These are phyloP conservation scores for Pantherophis guttatus DNA, from an alignment of 2,113 vertebrate genomes.

Conservation along the genomic window DNA sequence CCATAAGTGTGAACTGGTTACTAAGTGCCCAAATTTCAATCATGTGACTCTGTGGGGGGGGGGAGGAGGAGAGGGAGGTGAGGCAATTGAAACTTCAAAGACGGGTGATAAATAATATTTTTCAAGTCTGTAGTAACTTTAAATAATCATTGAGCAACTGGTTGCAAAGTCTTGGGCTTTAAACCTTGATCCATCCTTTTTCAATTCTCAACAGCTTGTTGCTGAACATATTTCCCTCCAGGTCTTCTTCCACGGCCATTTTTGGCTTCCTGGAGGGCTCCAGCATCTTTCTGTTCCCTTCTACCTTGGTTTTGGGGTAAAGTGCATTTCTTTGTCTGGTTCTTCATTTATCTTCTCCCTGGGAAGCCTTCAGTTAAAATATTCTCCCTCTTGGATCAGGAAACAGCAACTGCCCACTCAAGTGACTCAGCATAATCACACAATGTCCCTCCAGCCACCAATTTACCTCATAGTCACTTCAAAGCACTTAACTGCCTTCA, in stretches of 20 bases:
- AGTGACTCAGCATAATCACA: not conserved
- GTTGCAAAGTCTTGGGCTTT: too few species aligned
- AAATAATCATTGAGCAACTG: too few species aligned
- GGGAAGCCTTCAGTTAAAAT: not conserved
- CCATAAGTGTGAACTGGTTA: too few species aligned
- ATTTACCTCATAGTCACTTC: not conserved
- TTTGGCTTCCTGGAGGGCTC: not conserved
- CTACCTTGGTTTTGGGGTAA: not conserved
- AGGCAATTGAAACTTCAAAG: too few species aligned
- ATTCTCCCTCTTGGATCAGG: not conserved
- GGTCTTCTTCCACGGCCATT: not conserved
- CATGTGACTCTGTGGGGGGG: too few species aligned
- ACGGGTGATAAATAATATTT: too few species aligned
- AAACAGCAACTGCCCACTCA: not conserved
- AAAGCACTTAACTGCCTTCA: not conserved
- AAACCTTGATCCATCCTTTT: too few species aligned
- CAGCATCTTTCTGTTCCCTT: not conserved
- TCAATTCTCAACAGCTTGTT: too few species aligned
- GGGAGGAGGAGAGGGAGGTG: too few species aligned
- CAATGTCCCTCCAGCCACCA: not conserved
- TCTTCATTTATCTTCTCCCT: not conserved
- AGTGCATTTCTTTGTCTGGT: not conserved
- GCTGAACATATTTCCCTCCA: not conserved
- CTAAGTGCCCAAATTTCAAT: too few species aligned
- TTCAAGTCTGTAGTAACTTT: too few species aligned